These are phyloP conservation scores for Schizothorax lantsangensis DNA, from an alignment of 2,797 vertebrate species.

Conservation along the genomic window DNA sequence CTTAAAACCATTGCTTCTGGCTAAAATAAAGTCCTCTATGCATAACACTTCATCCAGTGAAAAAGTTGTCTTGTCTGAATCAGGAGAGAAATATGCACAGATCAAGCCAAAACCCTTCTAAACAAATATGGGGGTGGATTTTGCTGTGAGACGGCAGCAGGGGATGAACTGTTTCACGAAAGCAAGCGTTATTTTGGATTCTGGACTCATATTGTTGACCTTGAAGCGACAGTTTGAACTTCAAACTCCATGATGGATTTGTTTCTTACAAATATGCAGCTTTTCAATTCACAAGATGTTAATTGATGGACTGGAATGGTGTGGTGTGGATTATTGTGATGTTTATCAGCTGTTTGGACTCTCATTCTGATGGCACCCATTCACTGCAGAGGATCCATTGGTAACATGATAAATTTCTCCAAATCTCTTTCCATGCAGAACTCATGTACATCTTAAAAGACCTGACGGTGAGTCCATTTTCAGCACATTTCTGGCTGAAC, in stretches of 20 bases:
- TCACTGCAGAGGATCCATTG: not conserved
- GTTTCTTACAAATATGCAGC: not conserved
- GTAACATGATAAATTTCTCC: not conserved
- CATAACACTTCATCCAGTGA: not conserved
- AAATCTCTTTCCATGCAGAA: not conserved
- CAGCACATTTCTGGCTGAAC: not conserved
- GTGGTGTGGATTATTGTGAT: too few species aligned
- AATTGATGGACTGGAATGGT: not conserved
- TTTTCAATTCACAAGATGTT: not conserved
- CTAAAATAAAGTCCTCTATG: not conserved
- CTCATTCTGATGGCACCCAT: not conserved
- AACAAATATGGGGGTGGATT: not conserved
- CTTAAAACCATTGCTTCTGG: too few species aligned
- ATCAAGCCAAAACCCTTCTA: not conserved
- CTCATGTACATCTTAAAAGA: not conserved
- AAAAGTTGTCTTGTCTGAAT: not conserved
- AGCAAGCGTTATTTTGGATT: not conserved
- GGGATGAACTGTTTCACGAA: not conserved
- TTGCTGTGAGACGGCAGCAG: not conserved
- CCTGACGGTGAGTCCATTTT: not conserved
- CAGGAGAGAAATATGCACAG: not conserved
- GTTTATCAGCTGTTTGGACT: not conserved
- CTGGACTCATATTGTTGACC: not conserved
- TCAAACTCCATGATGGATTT: too few species aligned
- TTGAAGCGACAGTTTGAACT: too few species aligned